Evolutionary conservation across 2,113 vertebrate species (phyloP), one percentile per base, ranked within the genome.

Genomic region (Ailurus styani): DNA sequence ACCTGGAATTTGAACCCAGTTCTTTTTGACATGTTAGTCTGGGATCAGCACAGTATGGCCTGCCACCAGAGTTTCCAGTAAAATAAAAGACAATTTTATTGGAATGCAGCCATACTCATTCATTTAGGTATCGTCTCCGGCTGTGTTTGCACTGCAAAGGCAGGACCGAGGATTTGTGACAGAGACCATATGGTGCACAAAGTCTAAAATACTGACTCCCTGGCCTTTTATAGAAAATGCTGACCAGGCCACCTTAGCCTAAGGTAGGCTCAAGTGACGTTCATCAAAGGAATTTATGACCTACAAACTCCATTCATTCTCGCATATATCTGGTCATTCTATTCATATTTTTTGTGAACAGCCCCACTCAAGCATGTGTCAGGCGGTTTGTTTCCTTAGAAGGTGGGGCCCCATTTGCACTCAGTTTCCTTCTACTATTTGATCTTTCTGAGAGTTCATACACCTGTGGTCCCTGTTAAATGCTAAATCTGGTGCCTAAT

Each of bases 381-480:
- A 40, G 77, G 57, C 11, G 25, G n/a, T 87, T 55, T 66, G 87
- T 81, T 68, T 90, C 79, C 60, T 27, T 66, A 40, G n/a, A 73
- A 29, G 54, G 13, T 40, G 40, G 31, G 20, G 50, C 9, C 60
- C 66, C 11, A 34, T 42, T n/a, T 87, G 62, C 11, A 84, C 25
- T 77, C 52, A 2, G 27, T 66, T 96, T 93, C 86, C 12, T 95
- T 83, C 77, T 68, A 45, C 60, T 45, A 60, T 66, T 94, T 73
- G 72, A 64, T 89, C 73, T 95, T 95, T 79, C 75, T 77, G 86
- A 95, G 66, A 95, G 75, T 93, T 96, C 54, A 54, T 57, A 47
- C 3, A 93, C 75, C 47, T 70, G 92, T 20, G n/a, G 54, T 47
- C 29, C 29, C 29, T 70, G 64, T 72, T 83, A 79, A 97, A 87